Evolutionary conservation across 2,797 vertebrate species (phyloP).

Genomic region (Eurystomus glaucurus): DNA sequence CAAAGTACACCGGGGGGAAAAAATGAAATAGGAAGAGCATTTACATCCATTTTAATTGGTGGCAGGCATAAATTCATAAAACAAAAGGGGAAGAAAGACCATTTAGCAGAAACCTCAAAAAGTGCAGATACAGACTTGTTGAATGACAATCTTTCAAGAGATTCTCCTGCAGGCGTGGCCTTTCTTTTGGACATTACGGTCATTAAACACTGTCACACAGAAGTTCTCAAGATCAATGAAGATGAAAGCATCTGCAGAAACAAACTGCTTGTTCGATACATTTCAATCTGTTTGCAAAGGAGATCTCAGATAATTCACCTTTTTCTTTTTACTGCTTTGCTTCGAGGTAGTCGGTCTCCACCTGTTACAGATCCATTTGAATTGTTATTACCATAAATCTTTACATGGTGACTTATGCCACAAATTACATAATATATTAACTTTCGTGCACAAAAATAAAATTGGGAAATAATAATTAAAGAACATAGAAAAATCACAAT

Average conservation of each 20-base stretch:
- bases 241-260: constrained; percentile 64
- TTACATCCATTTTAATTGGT: constrained; percentile 81
- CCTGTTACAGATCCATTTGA: constrained; percentile 68
- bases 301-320: constrained; percentile 69
- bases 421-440: constrained; percentile 83
- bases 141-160: constrained; percentile 72
- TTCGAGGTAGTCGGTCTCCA: constrained; percentile 83
- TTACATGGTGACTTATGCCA: constrained; percentile 79
- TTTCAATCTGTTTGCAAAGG: constrained; percentile 54
- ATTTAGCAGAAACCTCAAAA: constrained; percentile 75
- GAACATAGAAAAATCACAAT: constrained; percentile 82
- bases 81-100: constrained; percentile 65
- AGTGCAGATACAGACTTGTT: constrained; percentile 73
- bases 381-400: constrained; percentile 71
- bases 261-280: constrained; percentile 14
- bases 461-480: constrained; percentile 74
- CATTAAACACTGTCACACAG: constrained; percentile 41
- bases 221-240: constrained; percentile 53
- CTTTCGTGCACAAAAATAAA: constrained; percentile 84
- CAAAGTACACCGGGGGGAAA: constrained; percentile 48
- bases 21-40: constrained; percentile 67
- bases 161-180: constrained; percentile 57
- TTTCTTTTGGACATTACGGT: constrained; percentile 8
- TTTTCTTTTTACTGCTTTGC: constrained; percentile 69
- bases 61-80: constrained; percentile 75